Base-by-base conservation (phyloP, 2,888 invertebrate genomes). In the Siphlonurus alternatus region DNA sequence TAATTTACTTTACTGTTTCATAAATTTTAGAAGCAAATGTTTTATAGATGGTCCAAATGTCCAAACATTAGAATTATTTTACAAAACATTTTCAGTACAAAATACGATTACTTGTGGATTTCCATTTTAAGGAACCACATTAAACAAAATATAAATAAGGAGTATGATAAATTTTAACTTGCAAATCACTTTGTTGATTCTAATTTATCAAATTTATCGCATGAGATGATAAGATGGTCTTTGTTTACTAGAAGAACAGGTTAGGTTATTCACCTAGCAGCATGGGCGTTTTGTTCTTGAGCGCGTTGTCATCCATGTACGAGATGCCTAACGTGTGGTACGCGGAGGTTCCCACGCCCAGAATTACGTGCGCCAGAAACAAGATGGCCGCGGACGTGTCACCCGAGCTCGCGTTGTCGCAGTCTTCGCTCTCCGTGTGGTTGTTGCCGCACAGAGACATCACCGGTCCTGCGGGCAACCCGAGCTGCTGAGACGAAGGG, bases 281-380 rank as follows among this genome's bases (percentile, higher is more conserved):
- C 2, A 71, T 23, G 3, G 72, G 72, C 2, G 70, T 67, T 62
- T 70, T 69, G 51, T 70, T 70, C 64, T 71, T 72, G n/a, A 67
- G 65, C 2, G 67, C 68, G 61, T 72, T 72, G 67, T 78, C 77
- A 68, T 77, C 78, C 65, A 77, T 67, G 66, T 77, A 77, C 2
- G 77, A 72, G n/a, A 76, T 71, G 5, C 77, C 77, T 15, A 77
- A 71, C 2, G 74, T 73, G 70, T 73, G 75, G 67, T 75, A 76
- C 5, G 75, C 67, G n/a, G 74, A 71, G 63, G 71, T 51, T 0
- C 64, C 64, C 2, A 61, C 23, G 1, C 64, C 64, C 3, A 61
- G 19, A 1, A 64, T 1, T 2, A 38, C 20, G 24, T 59, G 23
- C 1, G 61, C 59, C 1, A 61, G 2, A 53, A 64, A 61, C 19